Evolutionary conservation across 2,113 vertebrate species (phyloP).

Genomic region (Motacilla alba): DNA sequence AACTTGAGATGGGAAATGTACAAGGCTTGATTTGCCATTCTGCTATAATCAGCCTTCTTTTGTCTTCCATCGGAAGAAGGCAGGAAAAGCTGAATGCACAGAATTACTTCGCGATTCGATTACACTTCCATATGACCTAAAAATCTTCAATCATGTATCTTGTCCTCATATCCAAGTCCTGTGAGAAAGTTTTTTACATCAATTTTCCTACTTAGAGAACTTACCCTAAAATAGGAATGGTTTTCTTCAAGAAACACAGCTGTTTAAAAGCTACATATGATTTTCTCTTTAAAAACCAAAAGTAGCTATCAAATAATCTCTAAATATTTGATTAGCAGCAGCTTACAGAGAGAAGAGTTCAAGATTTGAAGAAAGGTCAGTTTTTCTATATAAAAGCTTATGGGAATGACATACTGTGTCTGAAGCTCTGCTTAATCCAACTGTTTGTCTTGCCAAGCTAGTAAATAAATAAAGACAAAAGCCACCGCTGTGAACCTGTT

Average conservation of each 20-base stretch:
- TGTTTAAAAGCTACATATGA: not conserved
- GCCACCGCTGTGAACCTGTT: not conserved
- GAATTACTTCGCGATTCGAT: not conserved
- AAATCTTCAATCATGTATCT: not conserved
- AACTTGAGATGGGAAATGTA: not conserved
- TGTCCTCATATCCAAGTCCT: not conserved
- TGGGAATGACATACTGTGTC: not conserved
- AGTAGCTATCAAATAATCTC: constrained; percentile 20
- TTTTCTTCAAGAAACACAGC: not conserved
- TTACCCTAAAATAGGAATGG: not conserved
- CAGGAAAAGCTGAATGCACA: constrained; percentile 7
- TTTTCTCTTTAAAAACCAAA: not conserved
- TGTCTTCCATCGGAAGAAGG: not conserved
- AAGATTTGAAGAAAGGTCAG: not conserved
- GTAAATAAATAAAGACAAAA: constrained; percentile 39
- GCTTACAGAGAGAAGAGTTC: not conserved
- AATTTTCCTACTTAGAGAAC: not conserved
- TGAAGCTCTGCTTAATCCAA: constrained; percentile 28
- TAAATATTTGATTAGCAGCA: constrained; percentile 65
- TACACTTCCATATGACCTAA: not conserved
- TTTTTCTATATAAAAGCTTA: constrained; percentile 13
- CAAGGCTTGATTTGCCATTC: not conserved
- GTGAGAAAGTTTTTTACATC: not conserved
- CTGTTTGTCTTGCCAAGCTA: constrained; percentile 7
- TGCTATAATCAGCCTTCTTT: not conserved